Percentiles rank a stretch among this genome's conserved stretches.
These are phyloP conservation scores for Sinocyclocheilus grahami DNA, from an alignment of 2,113 vertebrate genomes.

Conservation along the genomic window DNA sequence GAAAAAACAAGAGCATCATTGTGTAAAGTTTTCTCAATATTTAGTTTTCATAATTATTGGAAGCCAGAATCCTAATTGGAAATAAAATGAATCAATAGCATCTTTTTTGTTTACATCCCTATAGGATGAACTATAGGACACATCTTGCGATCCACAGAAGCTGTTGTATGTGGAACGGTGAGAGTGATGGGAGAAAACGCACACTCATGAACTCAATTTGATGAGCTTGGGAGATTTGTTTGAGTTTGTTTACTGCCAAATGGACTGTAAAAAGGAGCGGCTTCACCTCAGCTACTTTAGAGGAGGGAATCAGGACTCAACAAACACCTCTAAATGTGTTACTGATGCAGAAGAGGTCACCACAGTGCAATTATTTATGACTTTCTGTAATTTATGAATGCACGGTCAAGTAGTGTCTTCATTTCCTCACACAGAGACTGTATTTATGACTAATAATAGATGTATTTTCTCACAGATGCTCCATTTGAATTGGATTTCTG, in stretches of 20 bases:
- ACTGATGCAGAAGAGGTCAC: slow-evolving; percentile 22
- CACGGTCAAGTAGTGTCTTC: not conserved
- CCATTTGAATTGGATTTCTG: not conserved
- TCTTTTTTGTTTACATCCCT: not conserved
- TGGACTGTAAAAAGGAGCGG: not conserved
- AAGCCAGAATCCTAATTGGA: not conserved
- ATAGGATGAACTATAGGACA: slow-evolving; percentile 60
- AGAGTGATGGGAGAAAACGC: not conserved
- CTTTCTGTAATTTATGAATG: not conserved
- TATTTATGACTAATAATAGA: slow-evolving; percentile 23
- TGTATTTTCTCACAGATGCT: slow-evolving; percentile 19
- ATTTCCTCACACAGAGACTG: not conserved
- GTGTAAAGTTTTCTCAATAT: not conserved
- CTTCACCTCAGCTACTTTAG: not conserved
- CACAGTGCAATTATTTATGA: slow-evolving; percentile 39
- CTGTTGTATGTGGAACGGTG: not conserved
- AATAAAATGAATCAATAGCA: no score
- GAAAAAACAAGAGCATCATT: no score
- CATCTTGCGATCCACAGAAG: slow-evolving; percentile 8
- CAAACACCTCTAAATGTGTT: not conserved
- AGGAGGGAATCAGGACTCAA: not conserved
- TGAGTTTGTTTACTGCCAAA: slow-evolving; percentile 7
- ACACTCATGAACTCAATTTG: slow-evolving; percentile 22
- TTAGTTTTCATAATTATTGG: not conserved
- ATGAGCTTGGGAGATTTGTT: slow-evolving; percentile 21